phyloP scores from a whole-genome alignment of 35 echinoderm and acorn worm genomes.

The Patiria miniata region DNA sequence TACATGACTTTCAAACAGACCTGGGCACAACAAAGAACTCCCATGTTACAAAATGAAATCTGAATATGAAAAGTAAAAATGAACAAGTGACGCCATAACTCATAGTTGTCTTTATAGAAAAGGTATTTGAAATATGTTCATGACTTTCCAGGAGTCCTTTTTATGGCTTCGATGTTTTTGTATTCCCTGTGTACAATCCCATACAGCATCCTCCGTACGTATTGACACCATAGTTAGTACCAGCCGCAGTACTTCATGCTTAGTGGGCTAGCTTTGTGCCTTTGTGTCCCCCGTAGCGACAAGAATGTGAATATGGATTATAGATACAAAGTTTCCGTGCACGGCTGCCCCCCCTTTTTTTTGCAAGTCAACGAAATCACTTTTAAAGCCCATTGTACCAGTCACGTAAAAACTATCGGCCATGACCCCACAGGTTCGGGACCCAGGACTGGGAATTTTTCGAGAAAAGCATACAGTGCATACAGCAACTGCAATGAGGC shows the following conservation, averaged over 20 bases:
- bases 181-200: background rate
- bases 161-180: background rate
- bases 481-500: no score
- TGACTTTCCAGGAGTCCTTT: no score
- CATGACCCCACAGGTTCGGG: conserved; percentile 1
- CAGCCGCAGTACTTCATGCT: background rate
- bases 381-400: background rate
- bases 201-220: background rate
- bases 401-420: conserved; percentile 30
- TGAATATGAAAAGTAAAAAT: no score
- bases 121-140: no score
- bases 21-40: no score
- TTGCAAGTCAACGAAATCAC: background rate
- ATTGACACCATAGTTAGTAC: no score
- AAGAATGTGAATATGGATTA: background rate
- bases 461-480: background rate
- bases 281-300: background rate
- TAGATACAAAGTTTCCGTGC: conserved; percentile 13
- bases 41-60: no score
- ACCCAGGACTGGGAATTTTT: background rate
- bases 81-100: no score
- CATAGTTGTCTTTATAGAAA: no score
- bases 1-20: no score
- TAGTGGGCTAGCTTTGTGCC: background rate
- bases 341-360: background rate